A percentile compares a stretch with the other conserved stretches of the same genome.
These are phyloP conservation scores for Coecobrya sp. DNA, from an alignment of 2,888 invertebrate genomes.

Conservation along the genomic window DNA sequence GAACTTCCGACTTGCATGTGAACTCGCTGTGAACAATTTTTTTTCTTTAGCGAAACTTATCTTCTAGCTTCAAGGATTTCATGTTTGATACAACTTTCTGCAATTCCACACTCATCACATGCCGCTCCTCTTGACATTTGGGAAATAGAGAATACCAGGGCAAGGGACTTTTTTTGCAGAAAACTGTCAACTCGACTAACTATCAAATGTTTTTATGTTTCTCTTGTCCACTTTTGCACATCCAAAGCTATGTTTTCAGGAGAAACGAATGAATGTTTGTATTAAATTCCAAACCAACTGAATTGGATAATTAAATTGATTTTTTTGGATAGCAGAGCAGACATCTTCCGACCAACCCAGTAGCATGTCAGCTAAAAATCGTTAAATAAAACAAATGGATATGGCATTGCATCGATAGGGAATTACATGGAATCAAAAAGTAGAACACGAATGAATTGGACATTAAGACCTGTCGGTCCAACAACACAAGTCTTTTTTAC, in stretches of 20 bases:
- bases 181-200: background rate
- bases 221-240: conserved; percentile 1
- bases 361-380: conserved; percentile 1
- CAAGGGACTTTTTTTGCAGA: background rate
- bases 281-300: conserved; percentile 29
- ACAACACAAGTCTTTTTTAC: conserved; percentile 17
- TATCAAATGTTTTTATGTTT: background rate
- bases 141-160: background rate
- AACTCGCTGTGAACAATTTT: background rate
- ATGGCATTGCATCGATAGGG: background rate
- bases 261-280: background rate
- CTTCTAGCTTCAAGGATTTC: background rate
- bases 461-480: conserved; percentile 11
- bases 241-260: background rate
- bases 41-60: background rate
- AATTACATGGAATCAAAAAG: conserved; percentile 38
- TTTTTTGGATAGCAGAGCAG: background rate
- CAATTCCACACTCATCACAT: background rate
- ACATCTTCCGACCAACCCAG: background rate
- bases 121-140: background rate
- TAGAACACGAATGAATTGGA: conserved; percentile 46
- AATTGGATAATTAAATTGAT: conserved; percentile 42
- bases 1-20: conserved; percentile 48
- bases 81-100: background rate
- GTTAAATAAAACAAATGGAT: background rate